Evolutionary conservation across 2,797 vertebrate genomes (phyloP).

Genomic region (Hydrolagus colliei): DNA sequence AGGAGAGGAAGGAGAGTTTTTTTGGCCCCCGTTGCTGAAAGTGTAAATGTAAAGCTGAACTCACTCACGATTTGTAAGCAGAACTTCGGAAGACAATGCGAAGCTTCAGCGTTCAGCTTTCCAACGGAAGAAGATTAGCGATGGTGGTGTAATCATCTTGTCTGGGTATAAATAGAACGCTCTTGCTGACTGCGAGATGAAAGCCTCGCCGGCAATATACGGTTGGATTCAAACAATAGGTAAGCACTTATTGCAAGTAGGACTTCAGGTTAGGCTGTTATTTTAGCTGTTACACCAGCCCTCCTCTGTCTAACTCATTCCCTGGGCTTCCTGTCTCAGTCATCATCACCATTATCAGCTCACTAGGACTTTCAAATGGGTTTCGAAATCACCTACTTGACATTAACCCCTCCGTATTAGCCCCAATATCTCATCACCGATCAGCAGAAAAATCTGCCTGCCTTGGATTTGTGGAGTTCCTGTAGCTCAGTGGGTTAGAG

Average conservation of each 20-base stretch:
- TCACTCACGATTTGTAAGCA: neutral
- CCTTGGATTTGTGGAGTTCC: too few species aligned
- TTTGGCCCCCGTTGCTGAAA: too few species aligned
- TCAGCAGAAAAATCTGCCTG: neutral
- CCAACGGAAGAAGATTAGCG: neutral
- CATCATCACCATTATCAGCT: neutral
- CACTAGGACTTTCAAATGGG: neutral
- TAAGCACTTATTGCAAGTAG: neutral
- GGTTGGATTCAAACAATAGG: neutral
- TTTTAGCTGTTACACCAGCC: constrained; percentile 1
- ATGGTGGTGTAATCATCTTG: neutral
- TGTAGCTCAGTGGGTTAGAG: too few species aligned
- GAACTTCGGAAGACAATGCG: neutral
- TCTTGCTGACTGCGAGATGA: neutral
- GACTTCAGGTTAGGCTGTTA: neutral
- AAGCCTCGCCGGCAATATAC: neutral
- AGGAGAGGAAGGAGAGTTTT: too few species aligned
- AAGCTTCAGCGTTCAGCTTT: neutral
- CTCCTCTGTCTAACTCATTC: neutral
- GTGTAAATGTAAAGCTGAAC: too few species aligned
- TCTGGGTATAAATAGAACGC: neutral
- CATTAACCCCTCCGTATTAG: neutral
- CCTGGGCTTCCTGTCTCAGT: neutral
- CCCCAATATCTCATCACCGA: neutral
- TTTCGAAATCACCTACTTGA: neutral